A percentile compares a stretch with the other conserved stretches of the same genome.
phyloP scores from a whole-genome alignment of 2,113 vertebrate genomes.

The Epinephelus cyanopodus region DNA sequence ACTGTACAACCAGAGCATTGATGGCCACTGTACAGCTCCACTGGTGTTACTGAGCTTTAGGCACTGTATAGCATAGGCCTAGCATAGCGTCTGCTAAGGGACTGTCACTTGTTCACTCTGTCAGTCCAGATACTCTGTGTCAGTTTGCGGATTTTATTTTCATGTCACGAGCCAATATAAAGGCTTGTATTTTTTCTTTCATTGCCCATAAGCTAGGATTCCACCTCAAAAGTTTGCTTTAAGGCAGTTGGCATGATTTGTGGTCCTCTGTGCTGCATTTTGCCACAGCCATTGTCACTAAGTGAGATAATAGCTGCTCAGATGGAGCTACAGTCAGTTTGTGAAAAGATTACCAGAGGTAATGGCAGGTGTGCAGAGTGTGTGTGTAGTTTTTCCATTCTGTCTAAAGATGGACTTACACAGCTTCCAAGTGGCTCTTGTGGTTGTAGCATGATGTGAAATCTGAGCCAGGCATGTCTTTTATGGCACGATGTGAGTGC shows the following conservation, averaged over 20 bases:
- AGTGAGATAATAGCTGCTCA: constrained; percentile 34
- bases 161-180: background rate
- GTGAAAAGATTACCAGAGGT: constrained; percentile 6
- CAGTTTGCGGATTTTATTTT: constrained; percentile 1
- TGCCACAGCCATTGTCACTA: constrained; percentile 25
- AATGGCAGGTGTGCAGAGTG: constrained; percentile 20
- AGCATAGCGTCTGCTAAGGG: background rate
- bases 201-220: background rate
- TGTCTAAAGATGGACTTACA: background rate
- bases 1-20: background rate
- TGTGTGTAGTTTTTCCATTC: constrained; percentile 1
- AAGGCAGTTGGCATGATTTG: constrained; percentile 32
- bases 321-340: constrained; percentile 35
- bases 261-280: constrained; percentile 11
- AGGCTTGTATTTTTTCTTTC: background rate
- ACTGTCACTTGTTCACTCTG: background rate
- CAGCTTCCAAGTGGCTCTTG: background rate
- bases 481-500: background rate
- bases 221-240: constrained; percentile 1
- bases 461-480: background rate
- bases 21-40: constrained; percentile 7
- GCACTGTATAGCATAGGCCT: background rate
- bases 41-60: constrained; percentile 5
- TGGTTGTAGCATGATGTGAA: constrained; percentile 7
- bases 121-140: background rate